Base-by-base conservation (phyloP, 2,888 invertebrate species). In the Monopis laevigella region DNA sequence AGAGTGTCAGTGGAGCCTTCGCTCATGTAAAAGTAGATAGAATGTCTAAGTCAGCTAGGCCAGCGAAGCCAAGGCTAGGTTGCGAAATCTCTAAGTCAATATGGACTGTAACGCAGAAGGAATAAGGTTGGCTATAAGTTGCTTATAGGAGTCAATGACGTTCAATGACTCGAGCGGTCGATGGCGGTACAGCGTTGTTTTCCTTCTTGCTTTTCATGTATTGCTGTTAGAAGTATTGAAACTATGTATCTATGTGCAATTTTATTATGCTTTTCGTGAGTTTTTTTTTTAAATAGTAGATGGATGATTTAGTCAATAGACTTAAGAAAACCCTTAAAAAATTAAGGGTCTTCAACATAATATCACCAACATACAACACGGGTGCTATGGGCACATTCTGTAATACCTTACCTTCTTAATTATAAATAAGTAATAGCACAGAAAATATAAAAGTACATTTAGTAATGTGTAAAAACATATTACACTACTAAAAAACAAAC, bases 41-140 rank as follows among this genome's bases (percentile, higher is more conserved):
- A 80, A 80, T 78, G 78, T 80, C 78, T 80, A 80, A 80, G 77
- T 77, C 78, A 78, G 78, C 72, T 70, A 74, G 75, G 77, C 77
- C 75, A 78, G 78, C 78, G 78, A 78, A 80, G 78, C 78, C 78
- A 78, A 78, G 71, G 66, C 70, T 74, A 65, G n/a, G n/a, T n/a
- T n/a, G n/a, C 51, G 50, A 45, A 46, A 53, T 59, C 72, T 56
- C 48, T 71, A 61, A 55, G 18, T 11, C 10, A 21, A 36, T 36
- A 36, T 11, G 13, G 21, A 14, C 27, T 39, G 12, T 27, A 26
- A 7, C 2, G 2, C 3, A 8, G 10, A 17, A 7, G 32, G 10
- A 16, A 32, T 32, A 32, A 32, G 14, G 14, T 13, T 13, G 14
- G 32, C 17, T 32, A 8, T 32, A 6, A 14, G 7, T 3, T 17